A percentile compares a stretch with the other conserved stretches of the same genome.
These are phyloP conservation scores for Ptiloglossa arizonensis DNA, from an alignment of 1,140 invertebrate genomes.

Conservation along the genomic window DNA sequence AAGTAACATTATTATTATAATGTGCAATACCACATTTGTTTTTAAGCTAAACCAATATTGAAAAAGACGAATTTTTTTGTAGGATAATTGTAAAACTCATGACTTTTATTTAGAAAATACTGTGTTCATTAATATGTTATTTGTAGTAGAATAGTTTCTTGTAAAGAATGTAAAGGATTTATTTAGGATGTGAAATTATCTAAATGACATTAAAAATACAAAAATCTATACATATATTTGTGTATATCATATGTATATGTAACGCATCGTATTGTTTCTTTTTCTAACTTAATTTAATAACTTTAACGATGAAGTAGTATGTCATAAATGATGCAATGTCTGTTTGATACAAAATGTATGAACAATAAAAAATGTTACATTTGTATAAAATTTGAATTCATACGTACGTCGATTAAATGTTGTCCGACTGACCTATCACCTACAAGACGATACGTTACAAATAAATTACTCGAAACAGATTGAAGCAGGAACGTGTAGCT, in stretches of 20 bases:
- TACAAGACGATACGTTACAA: not conserved
- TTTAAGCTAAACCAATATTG: not conserved
- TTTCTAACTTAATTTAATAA: not conserved
- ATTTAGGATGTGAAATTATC: not conserved
- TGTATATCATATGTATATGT: not conserved
- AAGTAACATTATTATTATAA: not conserved
- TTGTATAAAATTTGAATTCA: not conserved
- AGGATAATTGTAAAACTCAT: not conserved
- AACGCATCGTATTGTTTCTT: not conserved
- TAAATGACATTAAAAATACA: not conserved
- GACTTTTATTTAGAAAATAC: not conserved
- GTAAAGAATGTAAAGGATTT: not conserved
- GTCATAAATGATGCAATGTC: not conserved
- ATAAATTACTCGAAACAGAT: not conserved
- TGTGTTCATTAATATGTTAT: not conserved
- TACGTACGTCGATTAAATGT: not conserved
- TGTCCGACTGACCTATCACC: constrained; percentile 13
- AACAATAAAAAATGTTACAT: not conserved
- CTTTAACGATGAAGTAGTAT: not conserved
- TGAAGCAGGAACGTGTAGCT: not conserved
- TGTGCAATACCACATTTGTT: not conserved
- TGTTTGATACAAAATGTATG: not conserved
- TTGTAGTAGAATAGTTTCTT: not conserved
- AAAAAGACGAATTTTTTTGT: not conserved
- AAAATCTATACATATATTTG: not conserved